Base-by-base conservation (phyloP, 2,888 invertebrate genomes). In the Acanthococcus lagerstroemiae region DNA sequence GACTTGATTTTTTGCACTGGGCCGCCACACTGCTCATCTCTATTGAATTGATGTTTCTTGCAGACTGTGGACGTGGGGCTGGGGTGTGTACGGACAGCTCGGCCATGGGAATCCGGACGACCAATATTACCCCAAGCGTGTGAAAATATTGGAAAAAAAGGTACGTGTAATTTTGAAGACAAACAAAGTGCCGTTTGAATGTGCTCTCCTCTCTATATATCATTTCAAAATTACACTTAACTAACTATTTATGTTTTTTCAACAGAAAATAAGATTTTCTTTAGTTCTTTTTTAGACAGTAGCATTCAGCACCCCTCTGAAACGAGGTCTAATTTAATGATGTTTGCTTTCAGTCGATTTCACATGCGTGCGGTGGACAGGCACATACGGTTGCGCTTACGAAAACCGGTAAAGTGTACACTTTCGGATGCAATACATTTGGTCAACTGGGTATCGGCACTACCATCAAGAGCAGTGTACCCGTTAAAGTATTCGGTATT, bases 1-100 rank as follows among this genome's bases (percentile, higher is more conserved):
- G n/a, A n/a, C n/a, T n/a, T n/a, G n/a, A n/a, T n/a, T n/a, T n/a
- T n/a, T n/a, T n/a, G n/a, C n/a, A n/a, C n/a, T n/a, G n/a, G n/a
- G n/a, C n/a, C n/a, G n/a, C n/a, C n/a, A n/a, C n/a, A n/a, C n/a
- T n/a, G n/a, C n/a, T n/a, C n/a, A n/a, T n/a, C n/a, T 37, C 37
- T 37, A 37, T 3, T 3, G 37, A n/a, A n/a, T 37, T 37, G 7
- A n/a, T 45, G 15, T 19, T 3, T 55, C 17, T 45, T 55, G 7
- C 44, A 66, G 66, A 4, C 83, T 94, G 0, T 95, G 87, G 74
- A 88, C 87, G 1, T 95, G 95, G 94, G 95, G 95, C 81, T 95
- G 95, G 95, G 94, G 92, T 24, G 87, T 95, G 46, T 91, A 94
- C 74, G 95, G 95, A 0, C 95, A 95, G 76, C 78, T 95, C 15